Base-by-base conservation (phyloP, 2,113 vertebrate genomes). In the Azemiops feae region DNA sequence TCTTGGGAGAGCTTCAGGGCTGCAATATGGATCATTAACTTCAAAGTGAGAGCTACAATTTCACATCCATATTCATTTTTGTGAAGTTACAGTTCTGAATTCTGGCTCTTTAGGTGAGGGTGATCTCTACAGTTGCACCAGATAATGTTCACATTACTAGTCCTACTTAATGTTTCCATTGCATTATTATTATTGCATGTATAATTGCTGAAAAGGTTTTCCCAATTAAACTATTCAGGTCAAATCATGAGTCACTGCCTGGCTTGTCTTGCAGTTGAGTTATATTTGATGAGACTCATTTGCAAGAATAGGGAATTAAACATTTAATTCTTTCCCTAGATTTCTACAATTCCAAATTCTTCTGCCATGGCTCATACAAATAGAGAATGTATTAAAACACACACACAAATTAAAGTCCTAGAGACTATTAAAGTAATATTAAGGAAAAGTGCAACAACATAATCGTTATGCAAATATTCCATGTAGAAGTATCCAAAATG, bases 381-480 rank as follows among this genome's bases (percentile, higher is more conserved):
- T 43, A 88, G 14, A 88, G 14, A 55, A 39, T 47, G 39, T 47
- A 1, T 92, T 50, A 85, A 10, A 39, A 85, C n/a, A 88, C 50
- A 93, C 54, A 92, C 2, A 39, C 34, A 54, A 30, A 94, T 34
- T 5, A 54, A 95, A 93, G 89, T 94, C 91, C 93, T 16, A 91
- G 92, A 90, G 95, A 95, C 88, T 85, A 95, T 93, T 93, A 95
- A 95, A 96, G 94, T 88, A 94, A 23, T 12, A 54, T 91, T 60
- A 85, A 47, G 69, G 74, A 20, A 69, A 95, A 69, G 69, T 0
- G 23, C 93, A 89, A 94, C 93, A 96, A 92, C 93, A n/a, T 91
- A 95, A 95, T 95, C 94, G 11, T 52, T 57, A 88, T 91, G 92
- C 50, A 89, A 54, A 89, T 81, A 7, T 81, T 81, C 34, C 34